These are phyloP conservation scores for Phrixothrix hirtus DNA, from an alignment of 2,888 invertebrate species.

Conservation along the genomic window DNA sequence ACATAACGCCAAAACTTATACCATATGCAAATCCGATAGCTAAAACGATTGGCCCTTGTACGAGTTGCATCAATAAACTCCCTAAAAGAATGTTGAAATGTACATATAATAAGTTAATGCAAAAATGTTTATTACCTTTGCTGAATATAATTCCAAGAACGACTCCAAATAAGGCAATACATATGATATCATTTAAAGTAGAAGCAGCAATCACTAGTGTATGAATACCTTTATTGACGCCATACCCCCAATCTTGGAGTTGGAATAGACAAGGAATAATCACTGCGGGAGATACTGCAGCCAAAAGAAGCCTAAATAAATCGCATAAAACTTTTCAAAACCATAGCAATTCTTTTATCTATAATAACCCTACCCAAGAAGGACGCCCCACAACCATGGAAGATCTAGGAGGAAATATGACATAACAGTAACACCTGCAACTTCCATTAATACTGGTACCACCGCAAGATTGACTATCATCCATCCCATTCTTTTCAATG, in stretches of 20 bases:
- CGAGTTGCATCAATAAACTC: conserved; percentile 56
- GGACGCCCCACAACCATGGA: conserved; percentile 65
- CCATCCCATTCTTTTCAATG: conserved; percentile 60
- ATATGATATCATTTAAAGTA: conserved; percentile 75
- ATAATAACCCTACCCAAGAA: conserved; percentile 56
- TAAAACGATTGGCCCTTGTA: conserved; percentile 65
- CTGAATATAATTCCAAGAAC: conserved; percentile 67
- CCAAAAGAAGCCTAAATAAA: conserved; percentile 61
- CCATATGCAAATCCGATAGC: conserved; percentile 66
- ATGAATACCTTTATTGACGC: conserved; percentile 73
- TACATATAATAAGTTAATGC: background rate
- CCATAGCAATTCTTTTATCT: conserved; percentile 32
- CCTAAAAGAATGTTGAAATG: conserved; percentile 46
- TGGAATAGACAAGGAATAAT: conserved; percentile 70
- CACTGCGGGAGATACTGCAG: conserved; percentile 75
- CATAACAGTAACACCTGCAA: conserved; percentile 58
- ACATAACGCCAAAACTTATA: conserved; percentile 62
- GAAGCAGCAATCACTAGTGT: conserved; percentile 73
- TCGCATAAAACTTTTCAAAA: conserved; percentile 39
- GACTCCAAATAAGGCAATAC: conserved; percentile 74
- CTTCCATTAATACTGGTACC: conserved; percentile 64
- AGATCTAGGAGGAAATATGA: conserved; percentile 61
- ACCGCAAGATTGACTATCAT: conserved; percentile 62
- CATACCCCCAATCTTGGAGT: conserved; percentile 66
- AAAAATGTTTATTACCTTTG: conserved; percentile 55